Percentiles rank a stretch among this genome's conserved stretches.
Conservation (phyloP, 2,888 invertebrate genomes). For the Myopa testacea region DNA sequence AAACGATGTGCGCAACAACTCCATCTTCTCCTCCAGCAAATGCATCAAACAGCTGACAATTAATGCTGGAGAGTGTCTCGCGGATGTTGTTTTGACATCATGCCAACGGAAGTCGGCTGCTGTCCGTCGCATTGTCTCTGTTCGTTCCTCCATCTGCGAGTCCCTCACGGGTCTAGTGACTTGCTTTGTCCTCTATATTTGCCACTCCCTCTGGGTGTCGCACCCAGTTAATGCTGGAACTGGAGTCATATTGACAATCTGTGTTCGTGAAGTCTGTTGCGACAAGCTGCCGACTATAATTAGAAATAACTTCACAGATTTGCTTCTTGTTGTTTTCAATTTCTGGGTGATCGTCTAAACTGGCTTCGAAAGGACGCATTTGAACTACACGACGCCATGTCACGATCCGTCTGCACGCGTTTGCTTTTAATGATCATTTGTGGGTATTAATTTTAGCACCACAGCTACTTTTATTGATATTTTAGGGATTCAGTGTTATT, state of each 20-base stretch:
- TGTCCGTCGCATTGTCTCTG: neutral
- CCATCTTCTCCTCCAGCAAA: neutral
- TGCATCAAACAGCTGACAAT: constrained; percentile 16
- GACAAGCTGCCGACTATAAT: constrained; percentile 14
- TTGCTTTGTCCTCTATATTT: neutral
- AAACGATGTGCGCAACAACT: constrained; percentile 8
- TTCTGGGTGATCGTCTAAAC: constrained; percentile 56
- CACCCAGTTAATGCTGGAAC: neutral
- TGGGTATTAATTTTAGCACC: constrained; percentile 5
- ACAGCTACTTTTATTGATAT: neutral
- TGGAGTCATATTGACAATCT: neutral
- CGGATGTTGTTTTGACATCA: neutral
- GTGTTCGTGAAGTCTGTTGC: neutral
- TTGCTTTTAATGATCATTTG: neutral
- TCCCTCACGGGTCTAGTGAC: neutral
- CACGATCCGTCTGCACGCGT: constrained; percentile 16
- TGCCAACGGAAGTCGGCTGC: constrained; percentile 14
- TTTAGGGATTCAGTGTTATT: neutral
- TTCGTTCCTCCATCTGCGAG: neutral
- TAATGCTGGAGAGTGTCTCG: neutral
- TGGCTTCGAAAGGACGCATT: constrained; percentile 61
- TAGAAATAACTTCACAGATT: neutral
- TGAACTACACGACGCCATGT: constrained; percentile 58
- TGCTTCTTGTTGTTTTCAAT: neutral
- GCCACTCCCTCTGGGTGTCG: neutral